phyloP scores from a whole-genome alignment of 2,113 vertebrate species.

The Neodontobutis hainanensis region DNA sequence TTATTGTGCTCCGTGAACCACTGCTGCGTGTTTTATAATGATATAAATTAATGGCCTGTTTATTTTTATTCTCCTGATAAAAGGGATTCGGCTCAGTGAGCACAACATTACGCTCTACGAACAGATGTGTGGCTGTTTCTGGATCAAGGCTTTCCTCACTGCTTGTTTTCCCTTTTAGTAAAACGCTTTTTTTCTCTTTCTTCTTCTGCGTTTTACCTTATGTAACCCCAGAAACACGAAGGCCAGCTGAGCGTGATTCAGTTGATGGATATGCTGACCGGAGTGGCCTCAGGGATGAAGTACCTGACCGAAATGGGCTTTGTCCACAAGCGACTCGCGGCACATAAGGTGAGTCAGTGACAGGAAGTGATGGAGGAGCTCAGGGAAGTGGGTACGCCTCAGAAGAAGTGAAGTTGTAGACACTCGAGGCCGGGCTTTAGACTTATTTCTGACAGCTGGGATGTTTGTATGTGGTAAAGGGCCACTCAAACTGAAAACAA shows the following conservation, averaged over 20 bases:
- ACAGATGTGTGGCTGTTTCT: slow-evolving; percentile 4
- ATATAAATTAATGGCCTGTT: slow-evolving; percentile 61
- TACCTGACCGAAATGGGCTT: slow-evolving; percentile 97
- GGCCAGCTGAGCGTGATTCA: slow-evolving; percentile 87
- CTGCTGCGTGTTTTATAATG: slow-evolving; percentile 37
- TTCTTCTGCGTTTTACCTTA: not conserved
- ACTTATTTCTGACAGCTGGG: no score
- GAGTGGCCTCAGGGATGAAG: slow-evolving; percentile 93
- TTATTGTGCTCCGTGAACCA: slow-evolving; percentile 42
- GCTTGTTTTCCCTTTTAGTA: not conserved
- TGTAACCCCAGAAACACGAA: slow-evolving; percentile 84
- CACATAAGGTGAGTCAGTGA: slow-evolving; percentile 80
- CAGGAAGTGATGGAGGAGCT: slow-evolving; percentile 12
- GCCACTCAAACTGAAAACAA: no score
- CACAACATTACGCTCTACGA: slow-evolving; percentile 20
- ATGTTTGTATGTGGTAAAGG: no score
- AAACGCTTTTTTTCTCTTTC: not conserved
- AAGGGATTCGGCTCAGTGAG: slow-evolving; percentile 34
- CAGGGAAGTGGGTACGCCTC: slow-evolving; percentile 5
- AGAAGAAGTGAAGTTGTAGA: not conserved
- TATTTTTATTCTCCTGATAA: slow-evolving; percentile 58
- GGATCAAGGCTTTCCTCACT: not conserved
- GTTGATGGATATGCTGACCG: slow-evolving; percentile 87
- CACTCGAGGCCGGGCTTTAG: no score
- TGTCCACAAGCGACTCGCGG: slow-evolving; percentile 89